These are phyloP conservation scores for Ormia ochracea DNA, from an alignment of 2,888 invertebrate genomes.

Conservation along the genomic window DNA sequence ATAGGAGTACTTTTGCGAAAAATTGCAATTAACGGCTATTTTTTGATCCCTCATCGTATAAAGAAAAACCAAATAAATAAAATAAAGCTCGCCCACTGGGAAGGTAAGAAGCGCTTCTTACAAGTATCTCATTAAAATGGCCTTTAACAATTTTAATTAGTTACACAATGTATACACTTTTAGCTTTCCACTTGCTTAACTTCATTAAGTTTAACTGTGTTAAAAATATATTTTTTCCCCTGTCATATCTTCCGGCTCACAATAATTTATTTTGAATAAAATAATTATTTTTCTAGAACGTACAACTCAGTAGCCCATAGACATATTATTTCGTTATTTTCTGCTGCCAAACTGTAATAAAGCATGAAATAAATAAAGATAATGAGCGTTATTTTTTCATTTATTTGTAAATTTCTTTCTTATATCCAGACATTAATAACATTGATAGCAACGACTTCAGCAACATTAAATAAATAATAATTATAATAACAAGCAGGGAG, in stretches of 20 bases:
- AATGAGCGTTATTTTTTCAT: conserved; percentile 22
- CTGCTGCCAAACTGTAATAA: conserved; percentile 15
- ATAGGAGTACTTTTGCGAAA: too few species aligned
- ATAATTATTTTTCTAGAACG: conserved; percentile 3
- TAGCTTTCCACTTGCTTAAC: not conserved
- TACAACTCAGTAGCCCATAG: not conserved
- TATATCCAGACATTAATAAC: conserved; percentile 39
- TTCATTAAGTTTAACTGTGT: not conserved
- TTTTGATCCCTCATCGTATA: not conserved
- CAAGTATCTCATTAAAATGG: conserved; percentile 20
- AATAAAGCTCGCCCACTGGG: not conserved
- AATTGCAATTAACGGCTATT: too few species aligned
- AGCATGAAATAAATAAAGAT: conserved; percentile 37
- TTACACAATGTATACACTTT: conserved; percentile 1
- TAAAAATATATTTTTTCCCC: not conserved
- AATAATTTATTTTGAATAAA: conserved; percentile 18
- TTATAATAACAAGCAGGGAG: not conserved
- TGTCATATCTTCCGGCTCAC: not conserved
- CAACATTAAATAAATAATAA: conserved; percentile 19
- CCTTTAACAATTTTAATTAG: conserved; percentile 36
- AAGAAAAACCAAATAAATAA: not conserved
- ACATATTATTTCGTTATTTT: not conserved
- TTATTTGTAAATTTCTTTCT: conserved; percentile 19
- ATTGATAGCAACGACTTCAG: conserved; percentile 21
- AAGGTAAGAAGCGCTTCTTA: conserved; percentile 9